Base-by-base conservation (phyloP, 2,797 vertebrate genomes). In the Phalloptychus januarius region DNA sequence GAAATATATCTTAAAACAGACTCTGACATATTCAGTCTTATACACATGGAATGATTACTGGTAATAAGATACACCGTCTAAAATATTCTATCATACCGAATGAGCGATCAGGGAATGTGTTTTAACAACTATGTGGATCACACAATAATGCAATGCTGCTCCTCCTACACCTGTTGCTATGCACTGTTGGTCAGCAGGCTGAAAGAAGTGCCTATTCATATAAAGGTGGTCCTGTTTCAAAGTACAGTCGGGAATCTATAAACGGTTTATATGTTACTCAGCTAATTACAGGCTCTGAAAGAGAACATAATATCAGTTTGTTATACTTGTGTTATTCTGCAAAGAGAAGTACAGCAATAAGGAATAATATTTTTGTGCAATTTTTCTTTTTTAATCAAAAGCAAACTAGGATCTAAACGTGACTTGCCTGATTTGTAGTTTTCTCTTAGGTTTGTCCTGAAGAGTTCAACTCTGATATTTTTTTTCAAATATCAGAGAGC, bases 1-100 rank as follows among this genome's bases (percentile, higher is more conserved):
- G 54, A 67, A 84, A 69, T 44, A 6, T 31, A 78, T 69, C 75
- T 80, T 36, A 65, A 72, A 81, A 72, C 74, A 71, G 0, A 58
- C 20, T 80, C 11, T 48, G 25, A 67, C 31, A 18, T 52, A 54
- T 71, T 74, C 31, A 73, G 25, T 44, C 42, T 73, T 20, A 58
- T 18, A 75, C 10, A 56, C 40, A 44, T 44, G 2, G 42, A 25
- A 4, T 28, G 11, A 11, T 28, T 44, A 15, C 12, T 2, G 2
- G 25, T 44, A 70, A 16, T 2, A 70, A 45, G 25, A 45, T 70
- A 16, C 15, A 28, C 6, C 13, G 2, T 15, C 12, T 36, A 18
- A 36, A 63, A 12, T 20, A 0, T 12, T 40, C 36, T 40, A 11
- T 20, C 33, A 38, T 38, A 33, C 5, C 1, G 2, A n/a, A 15